These are phyloP conservation scores for Argyrosomus japonicus DNA, from an alignment of 2,113 vertebrate species.

Conservation along the genomic window DNA sequence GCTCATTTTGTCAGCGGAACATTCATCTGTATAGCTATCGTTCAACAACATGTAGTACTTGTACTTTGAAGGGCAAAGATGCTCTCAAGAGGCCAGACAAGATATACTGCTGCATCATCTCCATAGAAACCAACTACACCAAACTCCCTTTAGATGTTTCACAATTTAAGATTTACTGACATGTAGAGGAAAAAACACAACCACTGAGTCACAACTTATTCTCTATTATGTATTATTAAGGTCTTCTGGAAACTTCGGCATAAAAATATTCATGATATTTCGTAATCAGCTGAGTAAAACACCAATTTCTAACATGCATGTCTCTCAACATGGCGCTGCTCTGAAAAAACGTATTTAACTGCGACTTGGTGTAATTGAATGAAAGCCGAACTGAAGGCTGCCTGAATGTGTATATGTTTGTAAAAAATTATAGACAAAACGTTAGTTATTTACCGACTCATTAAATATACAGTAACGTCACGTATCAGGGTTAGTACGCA, in stretches of 20 bases:
- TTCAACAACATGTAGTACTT: neutral
- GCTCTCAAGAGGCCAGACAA: too few species aligned
- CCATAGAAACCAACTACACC: neutral
- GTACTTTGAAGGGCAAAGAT: neutral
- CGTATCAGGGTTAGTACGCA: neutral
- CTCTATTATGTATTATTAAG: rapidly evolving
- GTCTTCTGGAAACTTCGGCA: constrained; percentile 26
- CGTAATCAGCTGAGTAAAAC: neutral
- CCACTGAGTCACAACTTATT: rapidly evolving
- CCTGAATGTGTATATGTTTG: too few species aligned
- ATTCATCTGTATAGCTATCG: neutral
- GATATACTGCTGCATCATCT: neutral
- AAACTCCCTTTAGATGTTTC: neutral
- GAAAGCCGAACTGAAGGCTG: neutral
- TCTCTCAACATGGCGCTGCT: neutral
- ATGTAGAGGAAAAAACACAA: rapidly evolving
- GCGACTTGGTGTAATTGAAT: neutral
- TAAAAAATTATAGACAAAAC: too few species aligned
- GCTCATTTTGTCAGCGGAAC: neutral
- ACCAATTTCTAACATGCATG: neutral
- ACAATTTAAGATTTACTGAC: neutral
- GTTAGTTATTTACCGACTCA: neutral
- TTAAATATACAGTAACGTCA: neutral
- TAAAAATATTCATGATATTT: neutral
- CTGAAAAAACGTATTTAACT: rapidly evolving